Conservation (phyloP, 2,888 invertebrate species). For the Scaeva pyrastri region DNA sequence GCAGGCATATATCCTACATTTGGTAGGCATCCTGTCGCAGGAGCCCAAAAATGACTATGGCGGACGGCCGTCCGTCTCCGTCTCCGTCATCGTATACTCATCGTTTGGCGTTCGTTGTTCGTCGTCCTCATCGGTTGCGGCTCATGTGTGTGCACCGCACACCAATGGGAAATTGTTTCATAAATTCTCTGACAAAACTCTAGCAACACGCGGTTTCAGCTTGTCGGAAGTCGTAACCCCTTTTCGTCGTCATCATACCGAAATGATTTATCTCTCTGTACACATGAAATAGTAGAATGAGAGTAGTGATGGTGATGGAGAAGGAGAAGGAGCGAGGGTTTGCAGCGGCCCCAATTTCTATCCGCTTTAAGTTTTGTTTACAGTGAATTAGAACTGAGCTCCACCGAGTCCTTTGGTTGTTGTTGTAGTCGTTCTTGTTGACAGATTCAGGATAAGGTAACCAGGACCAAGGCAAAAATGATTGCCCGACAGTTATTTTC, state of each 20-base stretch:
- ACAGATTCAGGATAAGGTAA: neutral
- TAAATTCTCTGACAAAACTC: conserved; percentile 69
- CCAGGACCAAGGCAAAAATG: neutral
- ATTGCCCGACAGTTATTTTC: conserved; percentile 41
- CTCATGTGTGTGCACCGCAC: conserved; percentile 40
- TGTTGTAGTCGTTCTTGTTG: neutral
- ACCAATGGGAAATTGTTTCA: conserved; percentile 67
- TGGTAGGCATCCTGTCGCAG: conserved; percentile 49
- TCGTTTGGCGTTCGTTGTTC: neutral
- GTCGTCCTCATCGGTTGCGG: conserved; percentile 1
- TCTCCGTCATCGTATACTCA: conserved; percentile 18
- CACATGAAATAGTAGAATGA: too few species aligned
- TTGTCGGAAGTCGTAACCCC: conserved; percentile 58
- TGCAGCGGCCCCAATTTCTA: conserved; percentile 4
- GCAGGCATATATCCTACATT: conserved; percentile 48
- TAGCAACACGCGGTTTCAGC: conserved; percentile 55
- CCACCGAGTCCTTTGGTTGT: neutral
- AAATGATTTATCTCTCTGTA: conserved; percentile 64
- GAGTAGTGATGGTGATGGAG: neutral
- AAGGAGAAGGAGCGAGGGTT: neutral
- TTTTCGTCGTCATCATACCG: conserved; percentile 36
- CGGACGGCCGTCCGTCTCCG: conserved; percentile 4
- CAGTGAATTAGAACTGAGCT: conserved; percentile 46
- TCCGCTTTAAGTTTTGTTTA: conserved; percentile 67
- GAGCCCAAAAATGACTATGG: conserved; percentile 43